Evolutionary conservation across 2,888 invertebrate genomes (phyloP).

Genomic region (Apamea anceps): DNA sequence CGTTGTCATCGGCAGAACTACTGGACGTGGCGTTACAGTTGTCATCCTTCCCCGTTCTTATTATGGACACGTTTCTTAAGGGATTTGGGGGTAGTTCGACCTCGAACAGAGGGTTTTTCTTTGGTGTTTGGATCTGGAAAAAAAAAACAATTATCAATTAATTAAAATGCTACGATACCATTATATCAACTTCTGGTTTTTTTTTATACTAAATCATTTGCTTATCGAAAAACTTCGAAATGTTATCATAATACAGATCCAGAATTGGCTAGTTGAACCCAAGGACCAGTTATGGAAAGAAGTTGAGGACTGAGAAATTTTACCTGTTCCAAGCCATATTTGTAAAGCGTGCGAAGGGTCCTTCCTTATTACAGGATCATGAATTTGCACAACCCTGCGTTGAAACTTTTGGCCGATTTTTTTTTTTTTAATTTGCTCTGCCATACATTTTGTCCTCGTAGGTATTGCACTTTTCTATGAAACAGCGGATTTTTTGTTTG

Average conservation of each 20-base stretch:
- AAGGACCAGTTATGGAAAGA: background rate
- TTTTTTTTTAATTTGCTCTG: too few species aligned
- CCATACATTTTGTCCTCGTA: too few species aligned
- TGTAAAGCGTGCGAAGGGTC: background rate
- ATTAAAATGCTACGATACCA: background rate
- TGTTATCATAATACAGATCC: background rate
- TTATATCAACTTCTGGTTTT: too few species aligned
- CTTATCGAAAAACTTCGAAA: background rate
- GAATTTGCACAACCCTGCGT: too few species aligned
- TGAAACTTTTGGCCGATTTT: too few species aligned
- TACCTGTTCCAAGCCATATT: background rate
- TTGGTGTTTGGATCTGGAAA: slow-evolving; percentile 84
- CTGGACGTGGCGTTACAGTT: slow-evolving; percentile 70
- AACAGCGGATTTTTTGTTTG: too few species aligned
- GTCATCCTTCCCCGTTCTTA: slow-evolving; percentile 77
- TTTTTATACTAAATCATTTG: background rate
- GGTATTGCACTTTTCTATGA: too few species aligned
- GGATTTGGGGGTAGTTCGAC: slow-evolving; percentile 82
- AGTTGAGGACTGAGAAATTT: background rate
- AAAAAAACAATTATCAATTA: background rate
- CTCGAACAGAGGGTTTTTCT: slow-evolving; percentile 88
- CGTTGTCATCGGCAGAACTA: slow-evolving; percentile 81
- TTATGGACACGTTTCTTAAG: slow-evolving; percentile 82
- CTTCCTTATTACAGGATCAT: too few species aligned
- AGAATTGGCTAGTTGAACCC: background rate